phyloP scores from a whole-genome alignment of 2,888 invertebrate species.

The Phaonia tiefii region DNA sequence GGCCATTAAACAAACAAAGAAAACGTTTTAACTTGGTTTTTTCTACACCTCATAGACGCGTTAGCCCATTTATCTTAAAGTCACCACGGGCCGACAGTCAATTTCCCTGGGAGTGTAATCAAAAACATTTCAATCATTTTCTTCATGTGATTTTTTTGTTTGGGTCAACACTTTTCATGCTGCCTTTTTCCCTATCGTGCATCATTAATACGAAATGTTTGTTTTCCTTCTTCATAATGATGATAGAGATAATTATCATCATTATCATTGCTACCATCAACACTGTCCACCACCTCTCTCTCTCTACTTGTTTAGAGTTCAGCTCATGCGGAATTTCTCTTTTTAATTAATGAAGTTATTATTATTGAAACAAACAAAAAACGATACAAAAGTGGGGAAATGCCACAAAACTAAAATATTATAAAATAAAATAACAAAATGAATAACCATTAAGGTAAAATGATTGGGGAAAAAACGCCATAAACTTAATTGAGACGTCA shows the following conservation, averaged over 20 bases:
- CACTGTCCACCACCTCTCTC: background rate
- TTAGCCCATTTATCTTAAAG: no score
- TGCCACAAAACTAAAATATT: background rate
- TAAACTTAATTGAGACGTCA: background rate
- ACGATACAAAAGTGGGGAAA: background rate
- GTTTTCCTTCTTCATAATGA: background rate
- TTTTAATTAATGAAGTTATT: slow-evolving; percentile 40
- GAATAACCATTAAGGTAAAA: slow-evolving; percentile 14
- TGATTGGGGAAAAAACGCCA: background rate
- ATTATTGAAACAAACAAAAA: background rate
- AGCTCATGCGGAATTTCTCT: slow-evolving; percentile 27
- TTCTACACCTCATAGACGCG: no score
- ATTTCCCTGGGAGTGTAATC: slow-evolving; percentile 7
- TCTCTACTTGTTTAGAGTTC: no score
- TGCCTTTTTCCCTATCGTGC: background rate
- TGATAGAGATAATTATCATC: background rate
- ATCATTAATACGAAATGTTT: slow-evolving; percentile 15
- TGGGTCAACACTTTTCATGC: background rate
- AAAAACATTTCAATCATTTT: slow-evolving; percentile 21
- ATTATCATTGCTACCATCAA: background rate
- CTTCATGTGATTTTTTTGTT: slow-evolving; percentile 1
- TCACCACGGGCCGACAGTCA: background rate
- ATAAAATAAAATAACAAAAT: background rate
- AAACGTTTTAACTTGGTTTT: no score
- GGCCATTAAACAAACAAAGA: background rate